These are phyloP conservation scores for Apotomis capreana DNA, from an alignment of 2,888 invertebrate genomes.

Conservation along the genomic window DNA sequence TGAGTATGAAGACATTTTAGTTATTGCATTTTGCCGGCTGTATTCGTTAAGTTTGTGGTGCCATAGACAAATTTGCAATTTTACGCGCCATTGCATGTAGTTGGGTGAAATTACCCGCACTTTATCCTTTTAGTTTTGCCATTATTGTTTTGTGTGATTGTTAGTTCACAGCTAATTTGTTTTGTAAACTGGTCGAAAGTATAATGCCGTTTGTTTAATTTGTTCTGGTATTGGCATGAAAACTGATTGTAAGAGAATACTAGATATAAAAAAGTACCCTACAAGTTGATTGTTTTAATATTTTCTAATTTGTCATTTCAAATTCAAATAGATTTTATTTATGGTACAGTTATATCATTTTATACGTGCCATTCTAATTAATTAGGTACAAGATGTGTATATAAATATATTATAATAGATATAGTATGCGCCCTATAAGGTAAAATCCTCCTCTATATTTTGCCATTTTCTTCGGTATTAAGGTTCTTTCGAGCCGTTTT, in stretches of 20 bases:
- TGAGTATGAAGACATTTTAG: not conserved
- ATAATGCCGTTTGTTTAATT: constrained; percentile 35
- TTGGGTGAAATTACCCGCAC: constrained; percentile 73
- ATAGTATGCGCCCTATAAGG: too few relatives aligned
- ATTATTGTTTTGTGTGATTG: constrained; percentile 42
- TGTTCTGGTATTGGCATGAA: not conserved
- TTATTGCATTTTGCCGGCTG: constrained; percentile 6
- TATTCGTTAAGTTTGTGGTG: constrained; percentile 43
- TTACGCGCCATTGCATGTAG: constrained; percentile 74
- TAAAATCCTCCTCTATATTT: too few relatives aligned
- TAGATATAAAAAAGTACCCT: not conserved
- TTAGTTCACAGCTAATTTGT: constrained; percentile 35
- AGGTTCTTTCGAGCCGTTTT: too few relatives aligned
- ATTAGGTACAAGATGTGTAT: too few relatives aligned
- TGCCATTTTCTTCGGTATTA: too few relatives aligned
- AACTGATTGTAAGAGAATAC: constrained; percentile 2
- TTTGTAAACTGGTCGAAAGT: constrained; percentile 31
- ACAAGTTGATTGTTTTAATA: not conserved
- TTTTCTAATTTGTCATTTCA: not conserved
- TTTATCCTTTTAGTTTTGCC: constrained; percentile 61
- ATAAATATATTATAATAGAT: too few relatives aligned
- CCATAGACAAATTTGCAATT: constrained; percentile 78
- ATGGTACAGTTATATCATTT: too few relatives aligned
- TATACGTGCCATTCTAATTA: too few relatives aligned
- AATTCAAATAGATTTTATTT: constrained; percentile 24